A percentile compares a stretch with the other conserved stretches of the same genome.
These are phyloP conservation scores for Henricia sp. DNA, from an alignment of 53 echinoderm and acorn worm species.

Conservation along the genomic window DNA sequence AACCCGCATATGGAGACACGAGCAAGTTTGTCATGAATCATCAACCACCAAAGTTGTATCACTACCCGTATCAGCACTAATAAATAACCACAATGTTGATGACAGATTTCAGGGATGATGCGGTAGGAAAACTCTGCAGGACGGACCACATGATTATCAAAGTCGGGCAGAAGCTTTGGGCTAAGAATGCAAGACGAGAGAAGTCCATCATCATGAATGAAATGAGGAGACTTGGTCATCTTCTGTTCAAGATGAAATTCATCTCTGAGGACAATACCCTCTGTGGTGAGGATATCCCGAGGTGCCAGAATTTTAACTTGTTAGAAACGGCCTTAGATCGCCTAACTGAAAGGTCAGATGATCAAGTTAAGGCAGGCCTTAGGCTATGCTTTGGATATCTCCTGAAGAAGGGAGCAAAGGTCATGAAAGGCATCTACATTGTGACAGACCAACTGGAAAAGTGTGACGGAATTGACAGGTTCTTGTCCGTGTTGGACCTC, in stretches of 20 bases:
- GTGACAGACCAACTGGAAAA: background rate
- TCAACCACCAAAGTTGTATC: background rate
- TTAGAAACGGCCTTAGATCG: constrained; percentile 7
- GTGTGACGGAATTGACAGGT: background rate
- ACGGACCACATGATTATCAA: background rate
- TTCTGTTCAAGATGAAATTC: background rate
- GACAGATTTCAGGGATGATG: constrained; percentile 15
- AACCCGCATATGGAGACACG: constrained; percentile 15
- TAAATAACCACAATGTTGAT: background rate
- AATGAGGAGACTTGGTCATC: background rate
- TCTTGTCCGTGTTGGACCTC: constrained; percentile 8
- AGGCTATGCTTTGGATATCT: constrained; percentile 6
- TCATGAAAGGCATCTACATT: constrained; percentile 39
- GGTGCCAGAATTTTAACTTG: background rate
- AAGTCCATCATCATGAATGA: constrained; percentile 32
- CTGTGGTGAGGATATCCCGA: background rate
- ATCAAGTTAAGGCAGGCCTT: constrained; percentile 25
- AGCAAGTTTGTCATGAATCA: background rate
- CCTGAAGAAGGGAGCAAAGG: constrained; percentile 12
- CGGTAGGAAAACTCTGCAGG: constrained; percentile 14
- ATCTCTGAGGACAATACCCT: background rate
- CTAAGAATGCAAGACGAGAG: background rate
- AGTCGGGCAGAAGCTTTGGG: constrained; percentile 6
- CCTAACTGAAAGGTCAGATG: background rate
- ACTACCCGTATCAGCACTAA: background rate